Evolutionary conservation across 2,797 vertebrate genomes (phyloP).

Genomic region (Sebastes hubbsi): DNA sequence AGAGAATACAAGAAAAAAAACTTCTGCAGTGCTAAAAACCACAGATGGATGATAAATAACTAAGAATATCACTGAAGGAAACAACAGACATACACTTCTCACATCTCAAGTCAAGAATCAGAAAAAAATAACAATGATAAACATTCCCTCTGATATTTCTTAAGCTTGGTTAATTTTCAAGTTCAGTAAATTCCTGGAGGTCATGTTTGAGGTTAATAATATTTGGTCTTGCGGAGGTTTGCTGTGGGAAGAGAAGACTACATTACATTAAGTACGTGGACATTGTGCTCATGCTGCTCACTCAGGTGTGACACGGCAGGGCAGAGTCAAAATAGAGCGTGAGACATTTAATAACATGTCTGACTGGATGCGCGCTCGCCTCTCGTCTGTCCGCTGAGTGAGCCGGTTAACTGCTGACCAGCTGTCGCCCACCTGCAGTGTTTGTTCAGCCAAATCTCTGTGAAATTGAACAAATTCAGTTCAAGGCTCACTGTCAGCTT

Average conservation of each 20-base stretch:
- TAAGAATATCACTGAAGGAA: background rate
- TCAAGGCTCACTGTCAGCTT: background rate
- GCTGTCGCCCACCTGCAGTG: slow-evolving; percentile 34
- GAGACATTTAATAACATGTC: slow-evolving; percentile 27
- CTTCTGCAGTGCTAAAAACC: background rate
- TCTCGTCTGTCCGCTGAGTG: background rate
- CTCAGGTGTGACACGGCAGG: background rate
- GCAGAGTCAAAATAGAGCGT: background rate
- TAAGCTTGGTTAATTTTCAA: background rate
- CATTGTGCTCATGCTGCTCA: background rate
- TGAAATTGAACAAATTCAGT: slow-evolving; percentile 25
- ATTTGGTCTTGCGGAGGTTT: background rate
- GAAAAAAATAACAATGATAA: background rate
- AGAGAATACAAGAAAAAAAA: background rate
- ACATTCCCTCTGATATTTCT: background rate
- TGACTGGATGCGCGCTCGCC: background rate
- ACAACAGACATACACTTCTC: background rate
- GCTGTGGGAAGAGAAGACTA: background rate
- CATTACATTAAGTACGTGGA: background rate
- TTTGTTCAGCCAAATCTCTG: slow-evolving; percentile 44
- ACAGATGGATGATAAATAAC: background rate
- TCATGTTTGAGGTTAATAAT: background rate
- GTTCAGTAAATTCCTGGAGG: background rate
- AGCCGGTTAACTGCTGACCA: slow-evolving; percentile 32
- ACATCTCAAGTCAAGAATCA: background rate